Evolutionary conservation across 1,140 invertebrate species (phyloP), one percentile per base, ranked within the genome.

Genomic region (Cydia pomonella): DNA sequence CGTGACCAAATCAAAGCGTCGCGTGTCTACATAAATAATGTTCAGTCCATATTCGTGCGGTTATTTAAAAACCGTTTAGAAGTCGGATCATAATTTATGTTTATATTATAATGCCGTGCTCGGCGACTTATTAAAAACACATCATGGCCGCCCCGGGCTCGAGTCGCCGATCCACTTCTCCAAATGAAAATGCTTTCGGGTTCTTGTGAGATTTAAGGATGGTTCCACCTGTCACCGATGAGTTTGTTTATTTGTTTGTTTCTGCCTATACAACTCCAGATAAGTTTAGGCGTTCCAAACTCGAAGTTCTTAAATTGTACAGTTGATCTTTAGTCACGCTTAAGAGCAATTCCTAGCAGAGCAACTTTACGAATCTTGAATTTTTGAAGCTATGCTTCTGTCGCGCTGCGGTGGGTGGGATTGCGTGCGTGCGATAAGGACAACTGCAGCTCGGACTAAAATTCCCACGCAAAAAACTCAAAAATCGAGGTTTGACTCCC

Each of bases 121-220:
- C 74, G 76, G 73, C 25, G 76, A 80, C 79, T 76, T 78, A 80
- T 80, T 80, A 80, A 80, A 80, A 77, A 78, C 25, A 41, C 79
- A 80, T 80, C 75, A 77, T n/a, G 27, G 29, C 64, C 64, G 64
- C 64, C 64, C 64, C 27, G 29, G 64, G 64, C 64, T 25, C 29
- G 64, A 69, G 29, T 38, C 27, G 50, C 50, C 64, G 64, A 33
- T 69, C 64, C 29, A 69, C 64, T 69, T 33, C 64, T 69, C 64
- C n/a, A 69, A 69, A 69, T 69, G 64, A 69, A 69, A 69, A 69
- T 12, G 27, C 64, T 69, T 18, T 69, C 27, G 64, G 64, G 23
- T 69, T 69, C 29, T 69, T 69, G 23, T 69, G 64, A 69, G 64
- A 69, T 69, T 69, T 38, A 18, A 38, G 64, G 16, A 9, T 18